Evolutionary conservation across 2,888 invertebrate genomes (phyloP).

Genomic region (Mesochorus sp.): DNA sequence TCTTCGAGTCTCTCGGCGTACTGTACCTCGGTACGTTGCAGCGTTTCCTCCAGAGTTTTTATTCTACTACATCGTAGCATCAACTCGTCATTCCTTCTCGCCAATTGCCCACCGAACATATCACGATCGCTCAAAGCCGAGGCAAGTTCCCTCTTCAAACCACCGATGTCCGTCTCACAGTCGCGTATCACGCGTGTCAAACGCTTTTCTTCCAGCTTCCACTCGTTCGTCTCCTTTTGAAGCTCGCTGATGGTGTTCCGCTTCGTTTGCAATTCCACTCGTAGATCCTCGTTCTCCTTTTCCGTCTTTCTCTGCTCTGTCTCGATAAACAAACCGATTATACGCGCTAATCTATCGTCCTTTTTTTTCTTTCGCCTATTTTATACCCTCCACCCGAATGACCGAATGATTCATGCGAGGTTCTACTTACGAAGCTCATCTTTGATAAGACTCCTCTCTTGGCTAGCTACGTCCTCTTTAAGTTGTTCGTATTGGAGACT

Average conservation of each 20-base stretch:
- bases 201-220: slow-evolving; percentile 87
- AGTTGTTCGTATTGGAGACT: slow-evolving; percentile 91
- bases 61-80: slow-evolving; percentile 91
- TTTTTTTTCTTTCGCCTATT: too few relatives aligned
- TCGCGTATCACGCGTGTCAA: slow-evolving; percentile 84
- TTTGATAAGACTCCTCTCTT: slow-evolving; percentile 88
- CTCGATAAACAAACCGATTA: too few relatives aligned
- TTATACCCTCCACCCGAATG: too few relatives aligned
- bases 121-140: slow-evolving; percentile 89
- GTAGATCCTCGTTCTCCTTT: slow-evolving; percentile 87
- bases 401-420: too few relatives aligned
- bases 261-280: slow-evolving; percentile 85
- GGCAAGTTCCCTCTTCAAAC: slow-evolving; percentile 89
- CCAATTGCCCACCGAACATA: slow-evolving; percentile 92
- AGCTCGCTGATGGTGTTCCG: slow-evolving; percentile 84
- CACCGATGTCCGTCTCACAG: slow-evolving; percentile 87
- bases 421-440: slow-evolving; percentile 85
- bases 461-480: slow-evolving; percentile 90
- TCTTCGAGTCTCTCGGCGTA: slow-evolving; percentile 92
- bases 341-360: too few relatives aligned
- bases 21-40: slow-evolving; percentile 90
- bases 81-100: slow-evolving; percentile 92
- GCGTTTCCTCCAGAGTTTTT: slow-evolving; percentile 87
- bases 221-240: slow-evolving; percentile 85
- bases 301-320: slow-evolving; percentile 85